Evolutionary conservation across 2,888 invertebrate genomes (phyloP), one percentile per base, ranked within the genome.

Genomic region (Hyalella azteca): DNA sequence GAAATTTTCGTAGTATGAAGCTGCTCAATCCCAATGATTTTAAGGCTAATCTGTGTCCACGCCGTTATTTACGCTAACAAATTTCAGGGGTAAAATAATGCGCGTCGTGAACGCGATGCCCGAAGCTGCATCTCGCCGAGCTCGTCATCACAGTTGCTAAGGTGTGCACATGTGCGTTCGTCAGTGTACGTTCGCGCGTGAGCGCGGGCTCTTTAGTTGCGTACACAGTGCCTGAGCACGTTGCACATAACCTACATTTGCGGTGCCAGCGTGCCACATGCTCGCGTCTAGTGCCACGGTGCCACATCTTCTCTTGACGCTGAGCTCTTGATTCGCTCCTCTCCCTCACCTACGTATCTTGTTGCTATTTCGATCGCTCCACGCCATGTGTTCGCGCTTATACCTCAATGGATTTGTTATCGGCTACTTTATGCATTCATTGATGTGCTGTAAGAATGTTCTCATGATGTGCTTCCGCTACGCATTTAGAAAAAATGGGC

Each of bases 241-340:
- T 29, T 59, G 29, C 45, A 75, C 75, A 45, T 75, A 75, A 75
- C 75, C 75, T 75, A 75, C 75, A 75, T 75, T 75, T 75, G 36
- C 39, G 45, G 45, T 75, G 75, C 75, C 45, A 45, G 75, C 45
- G 75, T 75, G 75, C 75, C 75, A 75, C 40, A 75, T 45, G 75
- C 36, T 41, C 26, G 36, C 75, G 75, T 75, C 26, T 13, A 39
- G 73, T 73, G 75, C 39, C 26, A 29, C 32, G n/a, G 45, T 75
- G 75, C 75, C 75, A 75, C 75, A 75, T 75, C 45, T 75, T 29
- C 75, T 41, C 75, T 45, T 26, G 13, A 39, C n/a, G 15, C 39
- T 39, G n/a, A 7, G 73, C 73, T n/a, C 22, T 73, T n/a, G n/a
- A 32, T 36, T n/a, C 5, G 36, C 39, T n/a, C 2, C 73, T 73